Evolutionary conservation across 2,888 invertebrate genomes (phyloP), one percentile per base, ranked within the genome.

Genomic region (Clistopyga incitator): DNA sequence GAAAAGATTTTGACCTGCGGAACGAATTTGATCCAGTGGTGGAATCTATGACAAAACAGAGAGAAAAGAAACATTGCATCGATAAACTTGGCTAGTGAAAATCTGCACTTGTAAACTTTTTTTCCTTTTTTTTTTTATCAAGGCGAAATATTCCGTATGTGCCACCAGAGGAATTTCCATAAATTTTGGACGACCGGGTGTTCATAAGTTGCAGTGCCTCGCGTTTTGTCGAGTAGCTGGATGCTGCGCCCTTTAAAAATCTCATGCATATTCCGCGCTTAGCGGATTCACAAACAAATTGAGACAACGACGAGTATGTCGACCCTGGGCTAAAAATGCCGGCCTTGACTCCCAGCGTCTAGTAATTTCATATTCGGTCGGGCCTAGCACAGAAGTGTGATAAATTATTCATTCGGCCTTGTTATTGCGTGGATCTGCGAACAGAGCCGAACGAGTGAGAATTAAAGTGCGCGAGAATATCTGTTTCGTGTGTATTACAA

Each of bases 401-500:
- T 90, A 88, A 90, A 91, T 91, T 87, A 91, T 91, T 90, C 90
- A 91, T 89, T 84, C 81, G 34, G 82, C 86, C 88, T 89, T 87
- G 89, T 91, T 91, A 90, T 90, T 88, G 87, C 89, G 88, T 89
- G 88, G 84, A 34, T 64, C 47, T 29, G 64, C 45, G 34, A 64
- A 74, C 47, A n/a, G 61, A 34, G 34, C 11, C 52, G 18, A 50
- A 50, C 0, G 34, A 61, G 50, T 61, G 38, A 34, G 4, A 34
- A 67, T 10, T 59, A 20, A 42, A 34, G 42, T n/a, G 56, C 59
- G 23, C 23, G 56, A 42, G 34, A 11, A 15, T 20, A 67, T 67
- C 25, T 20, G 25, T 25, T 15, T 4, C 67, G 18, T 45, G 47
- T 67, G 3, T 45, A 6, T 67, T 25, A 25, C 23, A 67, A 42